Evolutionary conservation across 2,888 invertebrate genomes (phyloP).

Genomic region (Phyllotreta cruciferae): DNA sequence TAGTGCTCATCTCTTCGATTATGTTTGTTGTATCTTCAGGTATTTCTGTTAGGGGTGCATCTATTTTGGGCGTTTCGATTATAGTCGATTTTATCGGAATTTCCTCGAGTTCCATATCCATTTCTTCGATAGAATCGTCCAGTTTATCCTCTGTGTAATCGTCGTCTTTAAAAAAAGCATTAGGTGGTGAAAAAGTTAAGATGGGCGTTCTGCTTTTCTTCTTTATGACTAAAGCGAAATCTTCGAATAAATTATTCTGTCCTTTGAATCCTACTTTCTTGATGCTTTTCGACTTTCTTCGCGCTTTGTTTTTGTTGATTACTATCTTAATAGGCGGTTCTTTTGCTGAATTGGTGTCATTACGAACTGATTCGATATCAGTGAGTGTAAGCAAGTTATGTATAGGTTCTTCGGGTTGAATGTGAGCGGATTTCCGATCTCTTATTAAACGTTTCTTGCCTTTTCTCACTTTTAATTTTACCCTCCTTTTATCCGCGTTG

Average conservation of each 20-base stretch:
- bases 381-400: background rate
- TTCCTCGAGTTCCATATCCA: constrained; percentile 51
- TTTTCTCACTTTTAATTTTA: constrained; percentile 16
- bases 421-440: constrained; percentile 6
- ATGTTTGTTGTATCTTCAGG: background rate
- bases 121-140: constrained; percentile 46
- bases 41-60: constrained; percentile 9
- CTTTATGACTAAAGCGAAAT: constrained; percentile 48
- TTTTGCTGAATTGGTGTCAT: constrained; percentile 13
- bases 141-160: constrained; percentile 30
- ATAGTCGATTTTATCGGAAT: constrained; percentile 45
- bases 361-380: background rate
- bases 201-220: constrained; percentile 45
- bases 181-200: constrained; percentile 34
- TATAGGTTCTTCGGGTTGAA: constrained; percentile 5
- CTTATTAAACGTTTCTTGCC: constrained; percentile 14
- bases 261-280: constrained; percentile 44
- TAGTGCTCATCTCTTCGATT: background rate
- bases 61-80: constrained; percentile 41
- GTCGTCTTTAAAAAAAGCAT: constrained; percentile 34
- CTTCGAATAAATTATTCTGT: constrained; percentile 45
- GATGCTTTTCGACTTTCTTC: constrained; percentile 47
- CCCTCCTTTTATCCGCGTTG: constrained; percentile 17
- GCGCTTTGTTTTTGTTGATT: constrained; percentile 42
- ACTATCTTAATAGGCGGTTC: constrained; percentile 38